Evolutionary conservation across 2,113 vertebrate genomes (phyloP).

Genomic region (Ctenodactylus gundi): DNA sequence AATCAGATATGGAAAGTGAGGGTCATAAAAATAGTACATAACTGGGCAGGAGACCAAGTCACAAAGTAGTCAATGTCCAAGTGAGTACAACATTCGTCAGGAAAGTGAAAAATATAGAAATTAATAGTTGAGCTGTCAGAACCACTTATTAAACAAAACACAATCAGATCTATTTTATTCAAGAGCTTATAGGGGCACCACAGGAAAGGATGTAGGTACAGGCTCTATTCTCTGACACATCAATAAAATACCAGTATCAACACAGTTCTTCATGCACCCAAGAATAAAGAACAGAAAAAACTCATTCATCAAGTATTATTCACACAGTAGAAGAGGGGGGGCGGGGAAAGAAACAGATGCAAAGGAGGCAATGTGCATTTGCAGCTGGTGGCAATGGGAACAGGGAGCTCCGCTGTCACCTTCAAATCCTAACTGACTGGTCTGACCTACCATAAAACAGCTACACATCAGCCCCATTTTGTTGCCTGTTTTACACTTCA

Average conservation of each 20-base stretch:
- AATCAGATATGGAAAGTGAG: background rate
- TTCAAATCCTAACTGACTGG: slow-evolving; percentile 36
- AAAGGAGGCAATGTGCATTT: background rate
- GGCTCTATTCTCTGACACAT: background rate
- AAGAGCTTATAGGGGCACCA: background rate
- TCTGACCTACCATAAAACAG: slow-evolving; percentile 60
- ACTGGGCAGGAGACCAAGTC: background rate
- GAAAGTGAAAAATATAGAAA: background rate
- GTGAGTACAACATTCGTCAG: background rate
- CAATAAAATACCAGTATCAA: background rate
- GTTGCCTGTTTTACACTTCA: slow-evolving; percentile 44
- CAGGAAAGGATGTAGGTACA: background rate
- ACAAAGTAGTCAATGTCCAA: background rate
- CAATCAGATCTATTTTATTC: too few relatives aligned
- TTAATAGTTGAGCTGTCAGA: background rate
- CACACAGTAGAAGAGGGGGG: background rate
- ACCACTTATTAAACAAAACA: background rate
- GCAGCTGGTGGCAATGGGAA: background rate
- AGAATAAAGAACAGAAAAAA: background rate
- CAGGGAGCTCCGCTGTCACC: background rate
- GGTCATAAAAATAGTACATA: background rate
- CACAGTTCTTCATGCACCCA: background rate
- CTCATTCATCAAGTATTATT: background rate
- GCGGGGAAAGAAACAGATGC: too few relatives aligned
- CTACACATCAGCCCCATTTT: slow-evolving; percentile 28